These are phyloP conservation scores for Muscicapa comitata DNA, from an alignment of 2,797 vertebrate genomes.

Conservation along the genomic window DNA sequence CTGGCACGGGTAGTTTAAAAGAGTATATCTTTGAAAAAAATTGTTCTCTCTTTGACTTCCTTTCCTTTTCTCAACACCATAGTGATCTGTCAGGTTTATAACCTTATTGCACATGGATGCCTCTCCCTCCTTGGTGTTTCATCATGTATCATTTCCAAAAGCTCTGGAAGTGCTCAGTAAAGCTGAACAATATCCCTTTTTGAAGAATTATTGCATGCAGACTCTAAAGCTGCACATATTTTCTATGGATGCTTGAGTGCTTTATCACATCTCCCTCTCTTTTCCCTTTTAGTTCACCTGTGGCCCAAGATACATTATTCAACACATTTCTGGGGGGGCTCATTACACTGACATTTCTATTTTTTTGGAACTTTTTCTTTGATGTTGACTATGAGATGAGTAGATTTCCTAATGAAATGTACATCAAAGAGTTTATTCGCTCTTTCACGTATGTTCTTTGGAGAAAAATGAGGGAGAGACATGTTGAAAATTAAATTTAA, in stretches of 20 bases:
- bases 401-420: background rate
- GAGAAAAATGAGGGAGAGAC: background rate
- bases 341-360: constrained; percentile 1
- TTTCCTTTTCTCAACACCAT: background rate
- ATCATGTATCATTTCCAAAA: background rate
- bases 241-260: background rate
- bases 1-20: background rate
- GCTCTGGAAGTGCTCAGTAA: background rate
- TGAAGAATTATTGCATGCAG: background rate
- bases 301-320: background rate
- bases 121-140: background rate
- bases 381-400: background rate
- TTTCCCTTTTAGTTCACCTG: background rate
- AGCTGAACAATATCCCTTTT: background rate
- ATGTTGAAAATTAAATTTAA: constrained; percentile 27
- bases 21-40: background rate
- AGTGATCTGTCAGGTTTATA: background rate
- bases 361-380: constrained; percentile 22
- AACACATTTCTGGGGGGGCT: background rate
- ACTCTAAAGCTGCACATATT: background rate
- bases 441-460: background rate
- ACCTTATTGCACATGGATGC: background rate
- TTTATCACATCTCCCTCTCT: background rate
- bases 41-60: background rate
- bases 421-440: constrained; percentile 28